phyloP scores from a whole-genome alignment of 1,140 invertebrate species.

The Lanistes nyassanus region DNA sequence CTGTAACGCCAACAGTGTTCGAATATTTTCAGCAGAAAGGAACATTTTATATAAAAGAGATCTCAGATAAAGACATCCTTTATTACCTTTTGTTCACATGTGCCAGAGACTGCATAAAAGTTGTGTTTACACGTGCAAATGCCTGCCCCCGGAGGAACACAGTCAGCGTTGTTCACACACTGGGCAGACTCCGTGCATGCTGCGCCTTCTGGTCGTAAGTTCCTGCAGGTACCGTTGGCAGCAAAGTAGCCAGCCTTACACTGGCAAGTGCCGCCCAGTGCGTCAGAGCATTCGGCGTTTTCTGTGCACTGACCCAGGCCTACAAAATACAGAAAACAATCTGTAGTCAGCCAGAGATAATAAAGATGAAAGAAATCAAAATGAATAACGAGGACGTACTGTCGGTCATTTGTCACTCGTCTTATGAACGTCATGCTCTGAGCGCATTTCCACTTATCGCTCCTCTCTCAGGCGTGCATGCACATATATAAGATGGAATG shows the following conservation, averaged over 20 bases:
- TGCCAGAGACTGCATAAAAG: constrained; percentile 15
- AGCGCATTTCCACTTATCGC: too few species aligned
- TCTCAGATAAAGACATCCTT: background rate
- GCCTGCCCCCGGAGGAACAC: constrained; percentile 13
- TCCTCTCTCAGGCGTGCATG: too few species aligned
- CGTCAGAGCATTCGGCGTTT: constrained; percentile 28
- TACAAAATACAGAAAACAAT: background rate
- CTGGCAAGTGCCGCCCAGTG: constrained; percentile 22
- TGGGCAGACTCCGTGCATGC: constrained; percentile 21
- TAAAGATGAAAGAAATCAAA: too few species aligned
- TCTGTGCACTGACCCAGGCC: constrained; percentile 26
- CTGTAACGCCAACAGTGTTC: too few species aligned
- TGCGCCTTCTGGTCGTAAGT: constrained; percentile 12
- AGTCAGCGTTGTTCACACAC: constrained; percentile 26
- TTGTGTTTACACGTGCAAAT: constrained; percentile 17
- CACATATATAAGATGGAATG: too few species aligned
- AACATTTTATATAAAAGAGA: too few species aligned
- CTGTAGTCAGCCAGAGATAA: too few species aligned
- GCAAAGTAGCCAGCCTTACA: constrained; percentile 27
- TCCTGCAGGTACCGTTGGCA: constrained; percentile 22
- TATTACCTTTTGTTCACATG: constrained; percentile 15
- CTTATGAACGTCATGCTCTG: too few species aligned
- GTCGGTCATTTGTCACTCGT: too few species aligned
- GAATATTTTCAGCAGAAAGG: too few species aligned
- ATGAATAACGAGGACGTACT: too few species aligned